These are phyloP conservation scores for Melieria omissa DNA, from an alignment of 2,888 invertebrate species.

Conservation along the genomic window DNA sequence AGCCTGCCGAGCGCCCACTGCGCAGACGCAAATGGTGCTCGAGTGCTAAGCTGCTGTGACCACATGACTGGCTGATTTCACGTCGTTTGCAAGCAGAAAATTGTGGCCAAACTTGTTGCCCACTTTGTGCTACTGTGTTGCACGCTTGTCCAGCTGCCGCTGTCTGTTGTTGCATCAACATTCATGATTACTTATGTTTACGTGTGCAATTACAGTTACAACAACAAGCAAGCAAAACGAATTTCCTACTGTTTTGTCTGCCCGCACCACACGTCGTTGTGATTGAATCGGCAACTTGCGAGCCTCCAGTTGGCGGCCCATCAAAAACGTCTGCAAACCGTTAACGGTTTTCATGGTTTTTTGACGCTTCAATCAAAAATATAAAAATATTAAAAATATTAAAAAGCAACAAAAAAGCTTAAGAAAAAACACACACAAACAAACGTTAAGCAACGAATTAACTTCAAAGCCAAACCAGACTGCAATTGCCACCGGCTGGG, in stretches of 20 bases:
- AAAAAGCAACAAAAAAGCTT: neutral
- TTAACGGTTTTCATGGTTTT: neutral
- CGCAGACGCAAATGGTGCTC: too few species aligned
- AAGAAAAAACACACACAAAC: neutral
- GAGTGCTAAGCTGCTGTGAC: too few species aligned
- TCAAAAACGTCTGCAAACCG: conserved; percentile 3
- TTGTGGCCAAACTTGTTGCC: conserved; percentile 3
- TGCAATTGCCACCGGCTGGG: conserved; percentile 10
- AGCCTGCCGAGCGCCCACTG: too few species aligned
- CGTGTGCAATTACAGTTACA: conserved; percentile 29
- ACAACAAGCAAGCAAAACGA: neutral
- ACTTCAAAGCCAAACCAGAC: conserved; percentile 8
- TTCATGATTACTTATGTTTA: conserved; percentile 30
- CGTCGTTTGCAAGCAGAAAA: too few species aligned
- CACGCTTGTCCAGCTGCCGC: conserved; percentile 19
- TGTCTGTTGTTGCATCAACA: conserved; percentile 22
- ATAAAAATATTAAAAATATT: neutral
- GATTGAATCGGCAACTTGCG: too few species aligned
- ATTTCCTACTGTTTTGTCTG: neutral
- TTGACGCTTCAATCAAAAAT: neutral
- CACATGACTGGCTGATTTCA: too few species aligned
- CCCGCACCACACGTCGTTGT: too few species aligned
- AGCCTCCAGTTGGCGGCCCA: neutral
- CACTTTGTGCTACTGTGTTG: neutral
- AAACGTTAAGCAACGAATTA: neutral